phyloP scores from a whole-genome alignment of 2,888 invertebrate species.

The Branchellion lobata region DNA sequence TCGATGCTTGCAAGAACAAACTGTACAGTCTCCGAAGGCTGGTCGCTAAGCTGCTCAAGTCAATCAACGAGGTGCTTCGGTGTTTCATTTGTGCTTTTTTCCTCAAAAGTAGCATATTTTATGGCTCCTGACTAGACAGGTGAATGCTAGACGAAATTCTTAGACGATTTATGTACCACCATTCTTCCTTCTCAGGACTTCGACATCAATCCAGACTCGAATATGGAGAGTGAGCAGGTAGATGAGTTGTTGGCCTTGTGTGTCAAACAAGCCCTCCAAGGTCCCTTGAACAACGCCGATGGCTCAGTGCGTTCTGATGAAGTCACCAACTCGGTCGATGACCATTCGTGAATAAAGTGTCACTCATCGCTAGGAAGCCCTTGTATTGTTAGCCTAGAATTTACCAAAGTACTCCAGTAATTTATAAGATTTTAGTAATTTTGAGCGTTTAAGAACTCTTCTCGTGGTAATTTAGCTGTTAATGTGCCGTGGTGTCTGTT shows the following conservation, averaged over 20 bases:
- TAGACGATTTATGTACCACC: background rate
- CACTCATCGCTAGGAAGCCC: too few relatives aligned
- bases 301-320: too few relatives aligned
- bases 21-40: slow-evolving; percentile 58
- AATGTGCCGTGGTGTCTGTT: too few relatives aligned
- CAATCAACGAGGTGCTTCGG: slow-evolving; percentile 59
- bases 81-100: background rate
- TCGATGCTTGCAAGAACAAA: slow-evolving; percentile 57
- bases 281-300: too few relatives aligned
- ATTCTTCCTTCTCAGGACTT: slow-evolving; percentile 56
- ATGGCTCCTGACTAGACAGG: too few relatives aligned
- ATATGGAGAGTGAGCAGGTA: slow-evolving; percentile 59
- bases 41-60: slow-evolving; percentile 60
- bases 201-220: slow-evolving; percentile 59
- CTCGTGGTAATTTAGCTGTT: too few relatives aligned
- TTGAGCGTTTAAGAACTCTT: too few relatives aligned
- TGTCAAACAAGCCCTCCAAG: slow-evolving; percentile 58
- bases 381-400: too few relatives aligned
- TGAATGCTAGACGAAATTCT: background rate
- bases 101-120: background rate
- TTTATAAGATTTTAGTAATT: too few relatives aligned
- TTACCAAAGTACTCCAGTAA: too few relatives aligned
- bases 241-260: slow-evolving; percentile 60
- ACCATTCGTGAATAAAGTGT: too few relatives aligned
- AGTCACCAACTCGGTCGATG: too few relatives aligned